Base-by-base conservation (phyloP, 2,888 invertebrate species). In the Julus scanicus region DNA sequence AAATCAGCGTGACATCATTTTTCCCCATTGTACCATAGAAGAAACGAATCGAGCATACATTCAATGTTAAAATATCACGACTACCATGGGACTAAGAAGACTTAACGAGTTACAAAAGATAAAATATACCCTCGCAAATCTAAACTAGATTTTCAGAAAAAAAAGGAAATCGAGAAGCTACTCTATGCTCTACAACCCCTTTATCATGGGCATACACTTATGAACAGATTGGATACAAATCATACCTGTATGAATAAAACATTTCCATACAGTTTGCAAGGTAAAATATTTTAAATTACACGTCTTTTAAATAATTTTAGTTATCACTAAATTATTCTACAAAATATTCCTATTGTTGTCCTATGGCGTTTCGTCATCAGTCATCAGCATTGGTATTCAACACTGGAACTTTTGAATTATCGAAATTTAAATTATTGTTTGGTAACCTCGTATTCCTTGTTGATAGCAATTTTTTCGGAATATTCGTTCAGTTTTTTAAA, bases 1-100 rank as follows among this genome's bases (percentile, higher is more conserved):
- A 71, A 71, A 71, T 71, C 71, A 71, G 71, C 71, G 71, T 71
- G 71, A 71, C 71, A 71, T 71, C 71, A 71, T 71, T 71, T 71
- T 29, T 71, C 71, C 71, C 71, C 71, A 71, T 29, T 71, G 71
- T 20, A 71, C 71, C 71, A 29, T 71, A 71, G 29, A 71, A 71
- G 71, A 71, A 71, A 71, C 20, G 71, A 71, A 17, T 71, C 6
- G 71, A 71, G 71, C 71, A 71, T 20, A 71, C 71, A 71, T 71
- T 71, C 71, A 71, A 71, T 71, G 71, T 71, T 71, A 71, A 71
- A 71, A 71, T 71, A 71, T 71, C 71, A 71, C 71, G 71, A 71
- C 71, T 71, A 29, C 29, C 71, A 71, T 20, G 71, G 71, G 71
- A 71, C 71, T 29, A 71, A 17, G 57, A 63, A 63, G 20, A 71